Percentiles rank a stretch among this genome's conserved stretches.
phyloP scores from a whole-genome alignment of 2,888 invertebrate genomes.

The Notodonta ziczac region DNA sequence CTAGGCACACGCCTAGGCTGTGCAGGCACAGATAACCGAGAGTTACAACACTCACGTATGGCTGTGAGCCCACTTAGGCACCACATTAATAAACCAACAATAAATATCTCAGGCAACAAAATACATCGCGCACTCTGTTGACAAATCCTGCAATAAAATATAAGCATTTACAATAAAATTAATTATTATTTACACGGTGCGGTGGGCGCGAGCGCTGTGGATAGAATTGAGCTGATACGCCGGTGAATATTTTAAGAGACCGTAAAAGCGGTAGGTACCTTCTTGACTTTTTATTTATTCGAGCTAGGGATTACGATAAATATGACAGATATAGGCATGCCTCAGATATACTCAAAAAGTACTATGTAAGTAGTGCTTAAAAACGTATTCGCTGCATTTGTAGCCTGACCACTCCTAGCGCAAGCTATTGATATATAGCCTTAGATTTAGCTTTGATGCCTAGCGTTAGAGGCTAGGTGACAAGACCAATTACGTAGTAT shows the following conservation, averaged over 20 bases:
- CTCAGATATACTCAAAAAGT: too few relatives aligned
- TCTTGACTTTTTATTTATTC: too few relatives aligned
- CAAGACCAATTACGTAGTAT: too few relatives aligned
- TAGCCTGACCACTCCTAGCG: too few relatives aligned
- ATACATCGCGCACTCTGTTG: constrained; percentile 83
- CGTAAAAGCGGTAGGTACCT: too few relatives aligned
- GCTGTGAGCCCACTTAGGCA: constrained; percentile 66
- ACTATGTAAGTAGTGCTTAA: too few relatives aligned
- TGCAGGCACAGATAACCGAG: constrained; percentile 29
- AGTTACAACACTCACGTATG: constrained; percentile 51
- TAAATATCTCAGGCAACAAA: constrained; percentile 81
- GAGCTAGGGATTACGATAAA: too few relatives aligned
- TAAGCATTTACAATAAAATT: constrained; percentile 85
- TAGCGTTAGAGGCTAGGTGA: too few relatives aligned
- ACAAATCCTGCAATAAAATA: constrained; percentile 85
- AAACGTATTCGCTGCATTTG: too few relatives aligned
- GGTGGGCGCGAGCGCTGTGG: constrained; percentile 67
- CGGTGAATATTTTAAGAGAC: constrained; percentile 18
- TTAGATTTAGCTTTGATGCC: too few relatives aligned
- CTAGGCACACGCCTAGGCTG: constrained; percentile 21
- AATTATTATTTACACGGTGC: constrained; percentile 84
- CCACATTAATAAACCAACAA: constrained; percentile 76
- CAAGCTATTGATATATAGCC: too few relatives aligned
- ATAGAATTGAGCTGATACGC: constrained; percentile 53
- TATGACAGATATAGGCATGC: too few relatives aligned